Evolutionary conservation across 2,797 vertebrate species (phyloP).

Genomic region (Macrochelys suwanniensis): DNA sequence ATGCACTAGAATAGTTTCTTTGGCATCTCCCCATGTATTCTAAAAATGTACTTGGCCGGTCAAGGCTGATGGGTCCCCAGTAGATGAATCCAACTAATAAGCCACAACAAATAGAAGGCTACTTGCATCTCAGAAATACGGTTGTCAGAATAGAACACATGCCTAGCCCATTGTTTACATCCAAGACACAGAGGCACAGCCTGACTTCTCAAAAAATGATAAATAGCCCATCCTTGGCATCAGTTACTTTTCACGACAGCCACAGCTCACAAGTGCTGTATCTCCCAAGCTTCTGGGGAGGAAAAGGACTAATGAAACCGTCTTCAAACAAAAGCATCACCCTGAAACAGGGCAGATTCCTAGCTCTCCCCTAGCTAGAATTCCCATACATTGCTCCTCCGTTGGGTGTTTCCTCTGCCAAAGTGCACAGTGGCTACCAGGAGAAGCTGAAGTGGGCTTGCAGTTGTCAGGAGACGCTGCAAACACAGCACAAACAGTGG

Average conservation of each 20-base stretch:
- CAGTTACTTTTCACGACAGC: background rate
- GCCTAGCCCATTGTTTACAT: background rate
- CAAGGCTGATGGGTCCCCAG: background rate
- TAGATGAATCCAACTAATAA: background rate
- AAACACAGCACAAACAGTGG: conserved; percentile 83
- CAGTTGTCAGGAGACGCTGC: conserved; percentile 85
- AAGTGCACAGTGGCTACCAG: background rate
- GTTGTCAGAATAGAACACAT: fast-evolving
- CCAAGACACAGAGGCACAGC: background rate
- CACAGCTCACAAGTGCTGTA: background rate
- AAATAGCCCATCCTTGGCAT: background rate
- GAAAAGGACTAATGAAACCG: conserved; percentile 19
- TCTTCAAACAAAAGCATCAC: conserved; percentile 13
- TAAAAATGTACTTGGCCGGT: background rate
- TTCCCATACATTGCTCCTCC: background rate
- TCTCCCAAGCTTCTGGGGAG: conserved; percentile 9
- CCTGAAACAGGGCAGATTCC: background rate
- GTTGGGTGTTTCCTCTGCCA: conserved; percentile 18
- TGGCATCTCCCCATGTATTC: background rate
- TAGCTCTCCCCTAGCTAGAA: background rate
- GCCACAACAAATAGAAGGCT: fast-evolving
- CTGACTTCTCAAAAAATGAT: background rate
- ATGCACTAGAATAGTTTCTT: background rate
- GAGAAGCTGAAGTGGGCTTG: conserved; percentile 26
- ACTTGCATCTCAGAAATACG: fast-evolving